Evolutionary conservation across 1,140 invertebrate species (phyloP).

Genomic region (Chironomus striatipennis): DNA sequence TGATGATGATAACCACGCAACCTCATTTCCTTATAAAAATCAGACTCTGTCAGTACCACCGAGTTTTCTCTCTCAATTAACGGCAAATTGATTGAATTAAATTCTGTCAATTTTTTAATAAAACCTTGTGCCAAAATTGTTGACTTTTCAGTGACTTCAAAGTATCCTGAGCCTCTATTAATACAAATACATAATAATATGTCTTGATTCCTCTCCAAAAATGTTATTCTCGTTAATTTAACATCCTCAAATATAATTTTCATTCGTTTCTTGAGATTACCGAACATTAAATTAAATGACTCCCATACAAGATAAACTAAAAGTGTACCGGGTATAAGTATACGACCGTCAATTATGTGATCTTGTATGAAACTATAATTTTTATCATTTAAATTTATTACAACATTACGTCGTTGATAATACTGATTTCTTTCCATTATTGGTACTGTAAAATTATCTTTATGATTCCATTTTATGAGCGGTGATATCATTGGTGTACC

Average conservation of each 20-base stretch:
- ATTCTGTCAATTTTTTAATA: slow-evolving; percentile 44
- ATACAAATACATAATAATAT: slow-evolving; percentile 67
- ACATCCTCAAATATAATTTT: slow-evolving; percentile 26
- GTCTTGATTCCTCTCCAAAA: slow-evolving; percentile 85
- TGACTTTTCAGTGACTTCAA: slow-evolving; percentile 86
- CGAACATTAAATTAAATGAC: neutral
- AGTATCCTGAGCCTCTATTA: slow-evolving; percentile 89
- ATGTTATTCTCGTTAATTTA: slow-evolving; percentile 41
- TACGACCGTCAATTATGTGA: slow-evolving; percentile 64
- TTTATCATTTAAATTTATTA: slow-evolving; percentile 76
- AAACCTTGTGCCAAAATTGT: slow-evolving; percentile 68
- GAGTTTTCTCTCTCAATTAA: slow-evolving; percentile 41
- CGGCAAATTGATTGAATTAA: slow-evolving; percentile 33
- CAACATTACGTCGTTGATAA: slow-evolving; percentile 70
- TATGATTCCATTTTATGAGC: slow-evolving; percentile 62
- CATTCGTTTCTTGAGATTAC: neutral
- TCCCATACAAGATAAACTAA: neutral
- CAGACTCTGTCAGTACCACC: slow-evolving; percentile 33
- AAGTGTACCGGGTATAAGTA: slow-evolving; percentile 65
- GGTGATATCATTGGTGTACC: slow-evolving; percentile 69
- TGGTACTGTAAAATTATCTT: slow-evolving; percentile 73
- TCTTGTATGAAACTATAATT: slow-evolving; percentile 78
- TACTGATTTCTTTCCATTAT: slow-evolving; percentile 79
- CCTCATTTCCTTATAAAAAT: slow-evolving; percentile 39
- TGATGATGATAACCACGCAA: slow-evolving; percentile 27